Percentiles rank a stretch among this genome's conserved stretches.
Conservation (phyloP, 2,113 vertebrate genomes). For the Pachycephala philippinensis region DNA sequence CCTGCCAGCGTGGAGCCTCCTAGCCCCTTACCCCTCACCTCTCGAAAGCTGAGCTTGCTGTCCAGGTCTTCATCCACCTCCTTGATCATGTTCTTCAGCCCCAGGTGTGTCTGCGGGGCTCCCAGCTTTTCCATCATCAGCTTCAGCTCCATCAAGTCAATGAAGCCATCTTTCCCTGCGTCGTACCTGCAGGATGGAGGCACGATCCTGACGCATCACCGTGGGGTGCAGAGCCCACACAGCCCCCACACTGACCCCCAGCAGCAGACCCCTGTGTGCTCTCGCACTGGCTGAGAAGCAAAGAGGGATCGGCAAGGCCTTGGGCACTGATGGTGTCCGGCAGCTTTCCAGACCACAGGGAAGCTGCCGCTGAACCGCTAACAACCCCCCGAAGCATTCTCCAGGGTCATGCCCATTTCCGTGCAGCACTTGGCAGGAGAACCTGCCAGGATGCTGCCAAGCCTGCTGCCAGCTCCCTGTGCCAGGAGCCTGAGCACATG, state of each 20-base stretch:
- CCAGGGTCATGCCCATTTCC: rapidly evolving
- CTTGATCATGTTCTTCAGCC: slow-evolving; percentile 97
- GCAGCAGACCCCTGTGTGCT: background rate
- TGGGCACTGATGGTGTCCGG: rapidly evolving
- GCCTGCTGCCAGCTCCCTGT: background rate
- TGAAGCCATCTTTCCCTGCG: slow-evolving; percentile 85
- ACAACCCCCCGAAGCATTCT: background rate
- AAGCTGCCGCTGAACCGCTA: background rate
- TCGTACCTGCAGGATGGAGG: slow-evolving; percentile 75
- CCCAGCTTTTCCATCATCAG: slow-evolving; percentile 97
- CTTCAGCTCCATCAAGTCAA: slow-evolving; percentile 96
- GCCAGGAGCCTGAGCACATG: background rate
- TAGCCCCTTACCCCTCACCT: slow-evolving; percentile 70
- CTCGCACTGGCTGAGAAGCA: rapidly evolving
- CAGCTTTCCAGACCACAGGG: background rate
- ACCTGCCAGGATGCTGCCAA: background rate
- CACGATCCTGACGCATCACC: background rate
- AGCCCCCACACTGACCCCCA: background rate
- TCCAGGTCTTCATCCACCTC: slow-evolving; percentile 96
- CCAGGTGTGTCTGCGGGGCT: slow-evolving; percentile 91
- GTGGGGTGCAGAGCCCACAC: background rate
- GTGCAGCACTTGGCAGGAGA: background rate
- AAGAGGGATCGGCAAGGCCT: background rate
- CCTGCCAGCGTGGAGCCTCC: rapidly evolving
- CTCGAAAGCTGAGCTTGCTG: slow-evolving; percentile 91